Evolutionary conservation across 2,113 vertebrate species (phyloP), one percentile per base, ranked within the genome.

Genomic region (Hippocampus mohnikei): DNA sequence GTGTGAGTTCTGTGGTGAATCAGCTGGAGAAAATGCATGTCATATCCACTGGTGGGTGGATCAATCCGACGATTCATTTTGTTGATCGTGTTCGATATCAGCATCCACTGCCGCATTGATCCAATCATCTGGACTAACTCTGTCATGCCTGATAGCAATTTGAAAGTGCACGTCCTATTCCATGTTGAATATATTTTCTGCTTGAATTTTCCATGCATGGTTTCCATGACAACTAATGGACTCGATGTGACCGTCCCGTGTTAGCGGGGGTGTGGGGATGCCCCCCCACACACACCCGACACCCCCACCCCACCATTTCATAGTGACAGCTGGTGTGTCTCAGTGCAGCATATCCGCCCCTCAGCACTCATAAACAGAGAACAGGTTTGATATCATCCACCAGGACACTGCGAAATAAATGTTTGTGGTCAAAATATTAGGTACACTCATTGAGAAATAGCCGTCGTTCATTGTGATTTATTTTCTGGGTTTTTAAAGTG

Each of bases 291-390:
- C 27, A 2, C 27, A 1, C 27, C 33, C 33, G 27, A 27, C 72
- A 1, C 5, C 33, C 5, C 33, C 33, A 37, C 33, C 33, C 33
- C 79, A n/a, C n/a, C n/a, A n/a, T 82, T 69, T 82, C 81, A 83
- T 48, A 37, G 21, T 69, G 81, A 86, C 87, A 87, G 84, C 78
- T 84, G 84, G 73, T 76, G 66, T 53, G 48, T 15, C 27, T 62
- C 29, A n/a, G 16, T 72, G 40, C 67, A 68, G 61, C 48, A 12
- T 50, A 29, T 56, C 76, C 71, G 76, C 76, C 74, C 73, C 53
- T 9, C 12, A 13, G 11, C 1, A 7, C 41, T 44, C 67, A 42
- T n/a, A 61, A 23, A 85, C 77, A 82, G 75, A 84, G 66, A 33
- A 46, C 71, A 77, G 70, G 74, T 80, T 58, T 50, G 15, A 48